These are phyloP conservation scores for Phortica okadai DNA, from an alignment of 2,888 invertebrate genomes.

Conservation along the genomic window DNA sequence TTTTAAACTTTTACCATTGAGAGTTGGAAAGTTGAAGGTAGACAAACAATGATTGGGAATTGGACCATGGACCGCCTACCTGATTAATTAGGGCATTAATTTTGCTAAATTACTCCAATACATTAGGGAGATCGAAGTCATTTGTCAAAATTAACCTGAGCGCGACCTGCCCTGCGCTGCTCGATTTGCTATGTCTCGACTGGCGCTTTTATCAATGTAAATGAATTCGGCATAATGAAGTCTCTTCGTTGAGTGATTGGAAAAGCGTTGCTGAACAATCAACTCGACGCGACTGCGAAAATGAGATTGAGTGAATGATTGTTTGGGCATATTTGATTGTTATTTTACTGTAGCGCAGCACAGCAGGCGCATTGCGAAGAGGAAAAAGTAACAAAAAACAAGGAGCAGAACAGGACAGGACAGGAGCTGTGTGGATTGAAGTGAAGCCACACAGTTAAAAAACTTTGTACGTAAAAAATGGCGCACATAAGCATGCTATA, in stretches of 20 bases:
- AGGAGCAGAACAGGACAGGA: neutral
- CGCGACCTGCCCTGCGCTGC: constrained; percentile 23
- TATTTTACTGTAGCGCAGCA: neutral
- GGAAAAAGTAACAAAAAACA: neutral
- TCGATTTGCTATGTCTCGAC: neutral
- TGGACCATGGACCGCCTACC: constrained; percentile 39
- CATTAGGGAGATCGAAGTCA: constrained; percentile 74
- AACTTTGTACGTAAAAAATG: constrained; percentile 1
- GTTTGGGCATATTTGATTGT: constrained; percentile 21
- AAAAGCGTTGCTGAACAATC: constrained; percentile 21
- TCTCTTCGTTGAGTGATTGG: constrained; percentile 30
- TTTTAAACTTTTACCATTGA: constrained; percentile 15
- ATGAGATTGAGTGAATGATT: constrained; percentile 22
- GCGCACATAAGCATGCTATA: constrained; percentile 30
- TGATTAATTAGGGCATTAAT: constrained; percentile 75
- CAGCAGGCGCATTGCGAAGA: neutral
- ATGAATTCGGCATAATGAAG: constrained; percentile 58
- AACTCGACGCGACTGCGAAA: constrained; percentile 3
- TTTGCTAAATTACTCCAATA: constrained; percentile 75
- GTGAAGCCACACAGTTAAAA: neutral
- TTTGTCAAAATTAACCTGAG: constrained; percentile 76
- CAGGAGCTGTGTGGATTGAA: neutral
- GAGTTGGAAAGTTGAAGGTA: neutral
- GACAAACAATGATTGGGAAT: neutral
- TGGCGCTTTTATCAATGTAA: constrained; percentile 51